These are phyloP conservation scores for Monarcha castaneiventris DNA, from an alignment of 2,113 vertebrate species.

Conservation along the genomic window DNA sequence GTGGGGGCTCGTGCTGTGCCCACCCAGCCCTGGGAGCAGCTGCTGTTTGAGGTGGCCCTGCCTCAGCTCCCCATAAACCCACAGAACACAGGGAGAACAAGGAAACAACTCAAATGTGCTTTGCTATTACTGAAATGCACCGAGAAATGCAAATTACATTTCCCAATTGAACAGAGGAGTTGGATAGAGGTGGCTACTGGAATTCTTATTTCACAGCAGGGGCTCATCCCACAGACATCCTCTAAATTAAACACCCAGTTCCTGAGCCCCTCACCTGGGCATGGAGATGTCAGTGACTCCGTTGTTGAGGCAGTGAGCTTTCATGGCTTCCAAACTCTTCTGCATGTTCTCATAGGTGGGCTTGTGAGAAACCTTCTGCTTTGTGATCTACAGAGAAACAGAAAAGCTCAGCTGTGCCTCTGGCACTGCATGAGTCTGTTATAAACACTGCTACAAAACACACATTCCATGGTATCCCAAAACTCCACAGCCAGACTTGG, in stretches of 20 bases:
- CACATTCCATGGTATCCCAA: not conserved
- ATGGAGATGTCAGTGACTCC: constrained; percentile 86
- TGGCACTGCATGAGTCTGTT: not conserved
- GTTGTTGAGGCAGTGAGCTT: constrained; percentile 80
- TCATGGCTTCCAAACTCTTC: constrained; percentile 88
- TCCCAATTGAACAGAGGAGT: fast-evolving
- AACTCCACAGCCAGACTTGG: not conserved
- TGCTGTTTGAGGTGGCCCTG: not conserved
- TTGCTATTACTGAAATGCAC: not conserved
- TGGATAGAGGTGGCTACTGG: not conserved
- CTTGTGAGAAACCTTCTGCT: constrained; percentile 84
- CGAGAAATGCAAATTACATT: not conserved
- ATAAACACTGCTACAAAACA: not conserved
- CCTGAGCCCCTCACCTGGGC: constrained; percentile 80
- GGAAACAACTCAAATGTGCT: not conserved
- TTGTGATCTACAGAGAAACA: constrained; percentile 81
- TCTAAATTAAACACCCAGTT: not conserved
- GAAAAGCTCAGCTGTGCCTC: not conserved
- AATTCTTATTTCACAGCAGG: not conserved
- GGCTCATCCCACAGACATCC: not conserved
- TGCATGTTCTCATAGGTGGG: constrained; percentile 83
- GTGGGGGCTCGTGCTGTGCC: not conserved
- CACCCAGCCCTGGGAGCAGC: not conserved
- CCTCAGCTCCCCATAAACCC: not conserved
- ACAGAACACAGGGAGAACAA: not conserved